Evolutionary conservation across 2,888 invertebrate species (phyloP).

Genomic region (Drosophila phalerata): DNA sequence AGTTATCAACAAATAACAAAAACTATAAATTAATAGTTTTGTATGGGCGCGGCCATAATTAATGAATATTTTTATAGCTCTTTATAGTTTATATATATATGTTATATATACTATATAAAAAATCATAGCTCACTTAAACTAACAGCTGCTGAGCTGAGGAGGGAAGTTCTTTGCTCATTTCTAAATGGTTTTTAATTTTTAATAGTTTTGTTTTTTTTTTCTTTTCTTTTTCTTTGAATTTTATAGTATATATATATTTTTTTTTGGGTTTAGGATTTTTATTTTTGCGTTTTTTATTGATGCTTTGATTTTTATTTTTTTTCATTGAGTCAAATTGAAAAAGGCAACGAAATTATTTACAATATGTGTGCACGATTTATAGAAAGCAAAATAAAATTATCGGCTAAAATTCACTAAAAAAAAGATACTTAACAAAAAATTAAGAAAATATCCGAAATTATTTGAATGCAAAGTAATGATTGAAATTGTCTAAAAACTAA

Average conservation of each 20-base stretch:
- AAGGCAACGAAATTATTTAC: slow-evolving; percentile 77
- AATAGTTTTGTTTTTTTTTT: slow-evolving; percentile 22
- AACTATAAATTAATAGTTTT: slow-evolving; percentile 65
- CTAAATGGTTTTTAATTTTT: slow-evolving; percentile 60
- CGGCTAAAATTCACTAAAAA: slow-evolving; percentile 47
- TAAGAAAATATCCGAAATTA: slow-evolving; percentile 37
- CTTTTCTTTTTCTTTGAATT: slow-evolving; percentile 41
- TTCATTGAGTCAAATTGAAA: slow-evolving; percentile 45
- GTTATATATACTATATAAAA: slow-evolving; percentile 45
- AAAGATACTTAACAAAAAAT: slow-evolving; percentile 61
- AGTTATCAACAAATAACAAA: slow-evolving; percentile 70
- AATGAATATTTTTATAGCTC: slow-evolving; percentile 28
- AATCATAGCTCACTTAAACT: slow-evolving; percentile 77
- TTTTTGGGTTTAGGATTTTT: slow-evolving; percentile 28
- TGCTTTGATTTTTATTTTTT: slow-evolving; percentile 39
- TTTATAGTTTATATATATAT: slow-evolving; percentile 16
- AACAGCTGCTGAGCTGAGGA: slow-evolving; percentile 77
- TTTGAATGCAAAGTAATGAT: slow-evolving; percentile 9
- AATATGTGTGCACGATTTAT: slow-evolving; percentile 59
- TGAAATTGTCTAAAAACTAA: slow-evolving; percentile 41
- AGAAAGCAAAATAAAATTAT: slow-evolving; percentile 14
- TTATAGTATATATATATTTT: slow-evolving; percentile 35
- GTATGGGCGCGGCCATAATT: slow-evolving; percentile 36
- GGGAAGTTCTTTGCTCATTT: slow-evolving; percentile 79
- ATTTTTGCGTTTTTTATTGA: slow-evolving; percentile 32